phyloP scores from a whole-genome alignment of 2,888 invertebrate species.

The Philaethria dido region DNA sequence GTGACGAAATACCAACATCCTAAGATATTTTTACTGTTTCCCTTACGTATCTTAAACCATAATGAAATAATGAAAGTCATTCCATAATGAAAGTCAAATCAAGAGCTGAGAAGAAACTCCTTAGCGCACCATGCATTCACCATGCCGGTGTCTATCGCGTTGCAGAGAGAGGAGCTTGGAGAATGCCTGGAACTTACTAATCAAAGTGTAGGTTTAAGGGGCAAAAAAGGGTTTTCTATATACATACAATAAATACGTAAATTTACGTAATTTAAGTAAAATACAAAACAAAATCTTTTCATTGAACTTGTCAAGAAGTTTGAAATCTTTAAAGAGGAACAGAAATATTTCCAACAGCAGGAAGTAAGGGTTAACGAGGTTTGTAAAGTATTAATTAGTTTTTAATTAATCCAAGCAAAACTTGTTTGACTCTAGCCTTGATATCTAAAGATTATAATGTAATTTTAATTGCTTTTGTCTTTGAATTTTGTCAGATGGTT shows the following conservation, averaged over 20 bases:
- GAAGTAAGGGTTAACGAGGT: conserved; percentile 5
- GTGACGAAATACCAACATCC: too few relatives aligned
- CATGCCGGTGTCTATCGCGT: too few relatives aligned
- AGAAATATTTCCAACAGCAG: neutral
- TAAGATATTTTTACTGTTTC: too few relatives aligned
- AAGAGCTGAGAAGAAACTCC: too few relatives aligned
- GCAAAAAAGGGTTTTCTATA: too few relatives aligned
- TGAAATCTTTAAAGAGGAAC: neutral
- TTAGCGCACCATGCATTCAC: too few relatives aligned
- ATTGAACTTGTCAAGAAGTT: conserved; percentile 10
- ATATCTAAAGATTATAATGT: neutral
- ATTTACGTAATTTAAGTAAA: neutral
- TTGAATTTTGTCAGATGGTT: neutral
- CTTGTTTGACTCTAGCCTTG: conserved; percentile 11
- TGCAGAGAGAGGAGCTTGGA: too few relatives aligned
- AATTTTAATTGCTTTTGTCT: conserved; percentile 11
- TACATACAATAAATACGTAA: neutral
- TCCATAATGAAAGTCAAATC: too few relatives aligned
- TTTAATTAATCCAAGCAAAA: conserved; percentile 8
- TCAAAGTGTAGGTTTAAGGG: too few relatives aligned
- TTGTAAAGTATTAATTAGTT: conserved; percentile 17
- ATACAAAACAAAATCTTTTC: conserved; percentile 1
- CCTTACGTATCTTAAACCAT: too few relatives aligned
- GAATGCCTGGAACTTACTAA: too few relatives aligned
- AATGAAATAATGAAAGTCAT: too few relatives aligned